These are phyloP conservation scores for Tokudaia muenninki DNA, from an alignment of 2,797 vertebrate species.

Conservation along the genomic window DNA sequence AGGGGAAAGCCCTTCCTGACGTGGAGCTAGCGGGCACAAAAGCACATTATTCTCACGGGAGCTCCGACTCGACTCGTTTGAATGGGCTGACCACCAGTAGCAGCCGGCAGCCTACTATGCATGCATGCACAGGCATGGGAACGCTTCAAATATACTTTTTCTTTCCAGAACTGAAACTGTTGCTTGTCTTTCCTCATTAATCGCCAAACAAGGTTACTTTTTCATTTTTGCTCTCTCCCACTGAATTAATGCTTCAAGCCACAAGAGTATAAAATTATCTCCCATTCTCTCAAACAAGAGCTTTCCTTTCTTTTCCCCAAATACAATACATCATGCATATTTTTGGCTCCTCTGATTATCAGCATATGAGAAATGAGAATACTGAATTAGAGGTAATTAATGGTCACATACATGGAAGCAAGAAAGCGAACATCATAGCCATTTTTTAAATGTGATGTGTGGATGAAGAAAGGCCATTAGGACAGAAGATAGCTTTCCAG, in stretches of 20 bases:
- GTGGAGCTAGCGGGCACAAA: slow-evolving; percentile 82
- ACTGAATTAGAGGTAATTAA: not conserved
- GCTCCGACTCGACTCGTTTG: slow-evolving; percentile 84
- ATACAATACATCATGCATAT: not conserved
- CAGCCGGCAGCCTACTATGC: slow-evolving; percentile 79
- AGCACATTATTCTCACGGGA: slow-evolving; percentile 83
- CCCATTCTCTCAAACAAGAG: not conserved
- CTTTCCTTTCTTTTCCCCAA: not conserved
- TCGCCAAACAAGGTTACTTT: slow-evolving; percentile 37
- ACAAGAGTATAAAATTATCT: not conserved
- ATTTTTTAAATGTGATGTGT: not conserved
- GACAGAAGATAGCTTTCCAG: not conserved
- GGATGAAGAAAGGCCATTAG: not conserved
- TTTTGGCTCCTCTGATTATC: not conserved
- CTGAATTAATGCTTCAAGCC: not conserved
- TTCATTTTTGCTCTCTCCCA: slow-evolving; percentile 37
- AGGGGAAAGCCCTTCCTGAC: slow-evolving; percentile 80
- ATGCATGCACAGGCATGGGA: slow-evolving; percentile 71
- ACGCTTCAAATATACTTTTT: slow-evolving; percentile 31
- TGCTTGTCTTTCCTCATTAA: slow-evolving; percentile 19
- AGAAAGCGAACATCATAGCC: not conserved
- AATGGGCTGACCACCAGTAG: slow-evolving; percentile 81
- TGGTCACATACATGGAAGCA: not conserved
- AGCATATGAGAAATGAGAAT: slow-evolving; percentile 24
- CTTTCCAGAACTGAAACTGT: not conserved